A percentile compares a stretch with the other conserved stretches of the same genome.
These are phyloP conservation scores for Julus scanicus DNA, from an alignment of 2,888 invertebrate species.

Conservation along the genomic window DNA sequence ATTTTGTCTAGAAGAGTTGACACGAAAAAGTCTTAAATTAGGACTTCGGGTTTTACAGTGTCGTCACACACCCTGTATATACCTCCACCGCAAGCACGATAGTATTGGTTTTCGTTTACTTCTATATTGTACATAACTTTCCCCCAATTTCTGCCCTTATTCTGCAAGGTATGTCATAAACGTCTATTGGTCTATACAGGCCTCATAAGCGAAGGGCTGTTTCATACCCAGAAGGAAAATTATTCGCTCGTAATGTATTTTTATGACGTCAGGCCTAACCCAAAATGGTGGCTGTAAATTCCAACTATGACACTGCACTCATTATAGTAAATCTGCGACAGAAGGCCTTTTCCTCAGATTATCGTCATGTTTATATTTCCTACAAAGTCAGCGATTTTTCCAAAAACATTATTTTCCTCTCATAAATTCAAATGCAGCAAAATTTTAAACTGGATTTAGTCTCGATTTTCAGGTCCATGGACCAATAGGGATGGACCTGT, in stretches of 20 bases:
- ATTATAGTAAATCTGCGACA: constrained; percentile 3
- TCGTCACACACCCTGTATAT: too few species aligned
- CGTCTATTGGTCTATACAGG: not conserved
- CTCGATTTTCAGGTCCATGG: not conserved
- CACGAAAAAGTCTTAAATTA: too few species aligned
- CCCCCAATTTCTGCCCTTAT: not conserved
- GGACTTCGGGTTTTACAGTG: too few species aligned
- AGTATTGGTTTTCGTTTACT: too few species aligned
- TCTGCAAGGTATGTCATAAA: not conserved
- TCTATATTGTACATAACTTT: not conserved
- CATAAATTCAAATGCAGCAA: not conserved
- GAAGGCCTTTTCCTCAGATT: not conserved
- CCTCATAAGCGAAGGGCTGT: not conserved
- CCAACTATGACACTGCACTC: not conserved
- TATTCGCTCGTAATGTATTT: constrained; percentile 2
- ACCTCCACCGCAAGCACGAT: too few species aligned
- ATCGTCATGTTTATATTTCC: constrained; percentile 4
- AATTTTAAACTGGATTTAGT: not conserved
- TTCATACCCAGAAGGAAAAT: not conserved
- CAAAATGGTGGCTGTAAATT: constrained; percentile 2
- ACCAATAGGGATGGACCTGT: not conserved
- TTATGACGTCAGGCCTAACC: constrained; percentile 2
- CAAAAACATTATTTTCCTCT: not conserved
- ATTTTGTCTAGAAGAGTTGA: too few species aligned
- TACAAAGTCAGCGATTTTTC: not conserved